phyloP scores from a whole-genome alignment of 2,113 vertebrate genomes.

The Mormoops blainvillei region DNA sequence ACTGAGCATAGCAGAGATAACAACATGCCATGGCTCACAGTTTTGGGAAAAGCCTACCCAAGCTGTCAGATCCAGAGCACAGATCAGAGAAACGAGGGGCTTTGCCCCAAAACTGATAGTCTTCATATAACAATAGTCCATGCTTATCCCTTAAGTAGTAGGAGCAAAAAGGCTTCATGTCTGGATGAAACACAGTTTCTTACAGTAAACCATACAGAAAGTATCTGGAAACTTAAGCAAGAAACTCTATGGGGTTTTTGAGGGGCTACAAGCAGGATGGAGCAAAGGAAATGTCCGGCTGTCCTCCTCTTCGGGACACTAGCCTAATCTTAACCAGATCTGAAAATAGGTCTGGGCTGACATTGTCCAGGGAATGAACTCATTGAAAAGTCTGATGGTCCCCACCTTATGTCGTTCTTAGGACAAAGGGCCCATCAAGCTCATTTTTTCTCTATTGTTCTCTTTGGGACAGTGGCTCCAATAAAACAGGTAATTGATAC shows the following conservation, averaged over 20 bases:
- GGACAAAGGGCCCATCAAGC: neutral
- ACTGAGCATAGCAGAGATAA: neutral
- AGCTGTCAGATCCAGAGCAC: neutral
- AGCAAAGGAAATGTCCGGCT: neutral
- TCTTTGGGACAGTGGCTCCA: neutral
- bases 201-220: neutral
- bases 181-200: neutral
- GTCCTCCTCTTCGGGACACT: neutral
- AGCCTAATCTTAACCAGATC: neutral
- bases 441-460: neutral
- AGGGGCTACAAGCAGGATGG: neutral
- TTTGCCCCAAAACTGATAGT: neutral
- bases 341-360: neutral
- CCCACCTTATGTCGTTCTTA: neutral
- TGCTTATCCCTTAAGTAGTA: neutral
- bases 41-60: neutral
- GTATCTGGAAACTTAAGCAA: neutral
- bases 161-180: neutral
- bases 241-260: neutral
- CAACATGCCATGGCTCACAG: neutral
- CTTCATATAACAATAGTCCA: neutral
- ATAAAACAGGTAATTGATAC: neutral
- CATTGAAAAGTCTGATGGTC: neutral
- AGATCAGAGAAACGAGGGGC: neutral
- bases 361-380: neutral